A percentile compares a stretch with the other conserved stretches of the same genome.
phyloP scores from a whole-genome alignment of 1,140 invertebrate genomes.

The Sycophaga agraensis region DNA sequence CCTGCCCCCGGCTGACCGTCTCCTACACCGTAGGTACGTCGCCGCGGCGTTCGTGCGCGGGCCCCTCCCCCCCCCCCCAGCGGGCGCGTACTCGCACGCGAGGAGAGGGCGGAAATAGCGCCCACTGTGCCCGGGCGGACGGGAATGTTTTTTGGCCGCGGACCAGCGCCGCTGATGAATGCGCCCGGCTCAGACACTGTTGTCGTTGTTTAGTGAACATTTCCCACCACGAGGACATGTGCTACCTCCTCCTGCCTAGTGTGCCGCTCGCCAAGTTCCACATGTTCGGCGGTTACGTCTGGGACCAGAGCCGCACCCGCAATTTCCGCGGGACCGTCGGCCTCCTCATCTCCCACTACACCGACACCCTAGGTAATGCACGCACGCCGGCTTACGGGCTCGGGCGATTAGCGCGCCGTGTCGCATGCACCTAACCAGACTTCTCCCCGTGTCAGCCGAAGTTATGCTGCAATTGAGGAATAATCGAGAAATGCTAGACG shows the following conservation, averaged over 20 bases:
- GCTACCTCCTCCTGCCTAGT: constrained; percentile 49
- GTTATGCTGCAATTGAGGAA: constrained; percentile 53
- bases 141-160: no score
- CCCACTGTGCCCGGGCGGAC: no score
- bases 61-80: no score
- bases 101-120: no score
- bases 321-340: constrained; percentile 53
- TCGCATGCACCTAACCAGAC: no score
- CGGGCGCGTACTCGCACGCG: no score
- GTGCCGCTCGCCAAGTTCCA: constrained; percentile 52
- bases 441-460: constrained; percentile 37
- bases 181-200: no score
- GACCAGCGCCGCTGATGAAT: no score
- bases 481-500: constrained; percentile 53
- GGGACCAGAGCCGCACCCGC: constrained; percentile 55
- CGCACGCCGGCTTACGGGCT: no score
- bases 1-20: constrained; percentile 49
- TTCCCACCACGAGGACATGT: constrained; percentile 54
- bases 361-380: constrained; percentile 52
- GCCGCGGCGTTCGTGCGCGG: no score
- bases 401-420: no score
- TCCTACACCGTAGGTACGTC: constrained; percentile 52
- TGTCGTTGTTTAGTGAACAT: constrained; percentile 49
- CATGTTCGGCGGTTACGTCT: constrained; percentile 53
- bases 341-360: constrained; percentile 51